A percentile compares a stretch with the other conserved stretches of the same genome.
Evolutionary conservation across 2,888 invertebrate genomes (phyloP).

Genomic region (Thera britannica): DNA sequence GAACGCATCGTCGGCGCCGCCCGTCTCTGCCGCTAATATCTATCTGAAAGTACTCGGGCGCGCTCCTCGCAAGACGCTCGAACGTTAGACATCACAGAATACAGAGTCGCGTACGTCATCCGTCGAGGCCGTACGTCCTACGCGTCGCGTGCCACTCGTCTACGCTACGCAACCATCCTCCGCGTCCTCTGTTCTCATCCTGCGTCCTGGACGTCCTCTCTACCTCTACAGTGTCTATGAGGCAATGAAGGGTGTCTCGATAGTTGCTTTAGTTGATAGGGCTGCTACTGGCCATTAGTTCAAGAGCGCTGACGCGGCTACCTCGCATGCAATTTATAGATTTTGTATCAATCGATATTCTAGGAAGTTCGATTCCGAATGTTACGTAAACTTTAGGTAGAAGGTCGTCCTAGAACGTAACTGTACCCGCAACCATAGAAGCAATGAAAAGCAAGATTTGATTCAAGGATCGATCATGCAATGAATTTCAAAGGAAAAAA

Average conservation of each 20-base stretch:
- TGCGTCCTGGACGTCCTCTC: background rate
- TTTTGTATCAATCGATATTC: slow-evolving; percentile 25
- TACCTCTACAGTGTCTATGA: slow-evolving; percentile 12
- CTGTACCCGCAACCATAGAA: slow-evolving; percentile 63
- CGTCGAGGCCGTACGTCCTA: slow-evolving; percentile 22
- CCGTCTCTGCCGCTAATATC: slow-evolving; percentile 67
- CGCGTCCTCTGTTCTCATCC: background rate
- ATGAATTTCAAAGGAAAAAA: slow-evolving; percentile 51
- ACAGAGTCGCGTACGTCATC: slow-evolving; percentile 15
- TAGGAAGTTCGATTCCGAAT: slow-evolving; percentile 32
- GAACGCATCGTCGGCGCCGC: slow-evolving; percentile 64
- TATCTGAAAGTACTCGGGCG: slow-evolving; percentile 78
- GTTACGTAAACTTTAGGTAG: slow-evolving; percentile 37
- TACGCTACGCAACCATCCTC: slow-evolving; percentile 4
- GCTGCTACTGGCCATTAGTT: slow-evolving; percentile 38
- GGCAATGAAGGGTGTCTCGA: slow-evolving; percentile 33
- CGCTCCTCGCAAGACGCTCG: slow-evolving; percentile 51
- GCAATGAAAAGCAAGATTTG: slow-evolving; percentile 52
- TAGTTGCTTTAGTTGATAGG: slow-evolving; percentile 37
- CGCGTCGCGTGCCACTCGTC: slow-evolving; percentile 7
- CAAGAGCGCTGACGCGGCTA: slow-evolving; percentile 34
- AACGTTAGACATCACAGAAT: slow-evolving; percentile 28
- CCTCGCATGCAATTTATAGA: slow-evolving; percentile 36
- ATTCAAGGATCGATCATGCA: slow-evolving; percentile 56
- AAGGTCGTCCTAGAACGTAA: slow-evolving; percentile 51